Base-by-base conservation (phyloP, 2,113 vertebrate species). In the Esox niger region DNA sequence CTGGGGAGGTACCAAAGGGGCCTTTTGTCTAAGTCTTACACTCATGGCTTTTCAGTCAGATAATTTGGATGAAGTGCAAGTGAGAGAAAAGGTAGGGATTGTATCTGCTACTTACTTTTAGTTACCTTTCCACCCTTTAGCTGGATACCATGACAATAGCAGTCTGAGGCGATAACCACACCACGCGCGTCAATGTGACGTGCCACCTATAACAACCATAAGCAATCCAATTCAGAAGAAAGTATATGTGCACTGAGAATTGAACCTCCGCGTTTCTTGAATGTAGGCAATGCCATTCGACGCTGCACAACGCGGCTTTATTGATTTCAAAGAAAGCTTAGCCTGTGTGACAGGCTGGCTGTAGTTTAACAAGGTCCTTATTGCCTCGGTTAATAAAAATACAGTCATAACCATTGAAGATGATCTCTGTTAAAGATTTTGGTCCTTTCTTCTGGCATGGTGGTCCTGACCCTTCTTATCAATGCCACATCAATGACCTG, bases 1-100 rank as follows among this genome's bases (percentile, higher is more conserved):
- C 26, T 90, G 82, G 76, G 88, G 84, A 65, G 84, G 87, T 70
- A 87, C 82, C 69, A 84, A 83, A 69, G 90, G 86, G 2, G 75
- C 8, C 0, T 83, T 82, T 6, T 88, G 82, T 30, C 76, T 89
- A 56, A 81, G 59, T 61, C 77, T 89, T 74, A 87, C 84, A 23
- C 76, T 91, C 55, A 47, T 61, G 69, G 72, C 68, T 21, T 73
- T 72, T 64, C 60, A 70, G 17, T 58, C 52, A 6, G 56, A 74
- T 17, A 30, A 69, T 23, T 20, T 65, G 25, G 65, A 73, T 15
- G 56, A 78, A 76, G 6, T 17, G 25, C 46, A 52, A 60, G 67
- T 66, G 47, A 9, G 30, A 71, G 66, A 69, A 17, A 69, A 78
- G 69, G 69, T 70, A 54, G 66, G 29, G 49, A 27, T 27, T 55